Evolutionary conservation across 2,888 invertebrate genomes (phyloP).

Genomic region (Cheilosia soror): DNA sequence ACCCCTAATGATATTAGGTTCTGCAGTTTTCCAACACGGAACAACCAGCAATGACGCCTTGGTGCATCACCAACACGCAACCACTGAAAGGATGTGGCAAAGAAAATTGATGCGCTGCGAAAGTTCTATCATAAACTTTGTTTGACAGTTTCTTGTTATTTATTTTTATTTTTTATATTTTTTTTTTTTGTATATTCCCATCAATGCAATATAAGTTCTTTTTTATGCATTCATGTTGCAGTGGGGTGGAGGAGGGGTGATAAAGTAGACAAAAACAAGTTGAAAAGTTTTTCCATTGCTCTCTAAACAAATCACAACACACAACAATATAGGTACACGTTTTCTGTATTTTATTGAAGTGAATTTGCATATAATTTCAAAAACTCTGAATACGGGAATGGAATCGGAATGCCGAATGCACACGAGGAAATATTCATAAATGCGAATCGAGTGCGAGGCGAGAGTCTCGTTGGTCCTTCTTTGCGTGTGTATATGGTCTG

Average conservation of each 20-base stretch:
- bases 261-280: background rate
- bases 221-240: conserved; percentile 17
- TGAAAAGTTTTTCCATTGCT: conserved; percentile 47
- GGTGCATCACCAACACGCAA: background rate
- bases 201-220: conserved; percentile 34
- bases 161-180: background rate
- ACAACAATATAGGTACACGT: conserved; percentile 27
- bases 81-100: background rate
- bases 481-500: background rate
- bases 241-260: background rate
- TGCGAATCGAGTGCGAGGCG: background rate
- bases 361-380: conserved; percentile 48
- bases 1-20: conserved; percentile 7
- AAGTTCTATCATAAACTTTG: conserved; percentile 48
- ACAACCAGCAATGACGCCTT: background rate
- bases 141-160: conserved; percentile 23
- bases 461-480: conserved; percentile 2
- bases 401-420: background rate
- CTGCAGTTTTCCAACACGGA: background rate
- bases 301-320: conserved; percentile 48
- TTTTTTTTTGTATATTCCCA: background rate
- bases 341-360: conserved; percentile 37
- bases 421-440: conserved; percentile 21
- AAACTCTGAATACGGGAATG: conserved; percentile 29
- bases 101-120: conserved; percentile 25